Conservation (phyloP, 2,797 vertebrate genomes). For the Chanos chanos region DNA sequence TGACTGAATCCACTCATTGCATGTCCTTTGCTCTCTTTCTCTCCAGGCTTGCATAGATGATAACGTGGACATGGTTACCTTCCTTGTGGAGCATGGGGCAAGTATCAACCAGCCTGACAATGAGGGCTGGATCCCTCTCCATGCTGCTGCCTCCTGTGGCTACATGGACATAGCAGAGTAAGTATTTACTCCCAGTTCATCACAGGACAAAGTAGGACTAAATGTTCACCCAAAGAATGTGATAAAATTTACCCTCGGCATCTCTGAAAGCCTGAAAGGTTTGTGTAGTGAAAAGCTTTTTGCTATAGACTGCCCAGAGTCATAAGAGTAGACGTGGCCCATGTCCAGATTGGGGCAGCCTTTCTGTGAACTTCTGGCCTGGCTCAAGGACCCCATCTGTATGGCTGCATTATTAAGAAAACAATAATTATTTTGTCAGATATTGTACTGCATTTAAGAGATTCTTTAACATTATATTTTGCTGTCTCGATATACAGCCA, state of each 20-base stretch:
- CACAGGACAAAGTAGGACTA: neutral
- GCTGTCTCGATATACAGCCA: too few species aligned
- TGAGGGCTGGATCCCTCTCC: constrained; percentile 99
- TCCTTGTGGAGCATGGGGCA: constrained; percentile 97
- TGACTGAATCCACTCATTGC: neutral
- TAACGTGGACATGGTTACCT: constrained; percentile 99
- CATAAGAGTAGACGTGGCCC: too few species aligned
- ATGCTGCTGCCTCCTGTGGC: constrained; percentile 96
- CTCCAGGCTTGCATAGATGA: constrained; percentile 97
- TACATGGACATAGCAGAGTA: constrained; percentile 99
- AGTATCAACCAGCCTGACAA: constrained; percentile 99
- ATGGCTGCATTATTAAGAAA: too few species aligned
- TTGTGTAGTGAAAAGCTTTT: too few species aligned
- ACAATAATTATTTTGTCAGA: too few species aligned
- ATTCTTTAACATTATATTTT: too few species aligned
- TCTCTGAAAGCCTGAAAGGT: too few species aligned
- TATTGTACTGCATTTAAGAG: too few species aligned
- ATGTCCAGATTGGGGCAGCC: too few species aligned
- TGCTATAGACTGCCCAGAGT: too few species aligned
- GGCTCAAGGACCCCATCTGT: too few species aligned
- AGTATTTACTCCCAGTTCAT: constrained; percentile 46
- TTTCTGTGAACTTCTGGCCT: too few species aligned
- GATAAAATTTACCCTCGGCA: neutral
- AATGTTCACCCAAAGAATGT: neutral
- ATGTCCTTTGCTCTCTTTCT: neutral